Percentiles rank a stretch among this genome's conserved stretches.
These are phyloP conservation scores for Mamestra brassicae DNA, from an alignment of 2,888 invertebrate genomes.

Conservation along the genomic window DNA sequence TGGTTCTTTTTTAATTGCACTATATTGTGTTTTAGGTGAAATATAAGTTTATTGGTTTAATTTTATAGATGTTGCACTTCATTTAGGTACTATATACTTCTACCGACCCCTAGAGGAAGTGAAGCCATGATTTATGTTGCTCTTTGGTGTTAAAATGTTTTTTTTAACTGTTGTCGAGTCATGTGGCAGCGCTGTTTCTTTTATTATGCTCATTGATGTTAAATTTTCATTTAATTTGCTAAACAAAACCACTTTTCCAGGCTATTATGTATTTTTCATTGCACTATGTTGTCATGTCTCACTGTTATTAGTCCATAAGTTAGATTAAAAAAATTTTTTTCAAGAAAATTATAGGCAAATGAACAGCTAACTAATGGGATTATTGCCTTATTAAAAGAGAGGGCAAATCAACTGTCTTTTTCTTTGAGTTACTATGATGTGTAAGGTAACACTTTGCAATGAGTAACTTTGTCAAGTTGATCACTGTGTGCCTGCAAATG, in stretches of 20 bases:
- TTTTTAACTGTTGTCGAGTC: not conserved
- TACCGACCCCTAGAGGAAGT: not conserved
- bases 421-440: too few species aligned
- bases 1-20: slow-evolving; percentile 28
- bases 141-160: not conserved
- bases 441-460: too few species aligned
- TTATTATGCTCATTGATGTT: slow-evolving; percentile 8
- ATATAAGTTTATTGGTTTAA: slow-evolving; percentile 8
- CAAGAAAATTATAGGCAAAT: too few species aligned
- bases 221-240: slow-evolving; percentile 23
- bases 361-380: too few species aligned
- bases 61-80: slow-evolving; percentile 12
- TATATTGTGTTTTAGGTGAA: slow-evolving; percentile 18
- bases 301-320: not conserved
- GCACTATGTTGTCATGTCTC: slow-evolving; percentile 30
- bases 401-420: too few species aligned
- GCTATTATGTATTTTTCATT: slow-evolving; percentile 9
- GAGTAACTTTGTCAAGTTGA: too few species aligned
- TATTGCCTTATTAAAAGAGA: too few species aligned
- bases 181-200: not conserved
- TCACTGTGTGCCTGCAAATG: too few species aligned
- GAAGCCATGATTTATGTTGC: not conserved
- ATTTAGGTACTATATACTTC: not conserved
- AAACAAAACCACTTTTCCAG: slow-evolving; percentile 1
- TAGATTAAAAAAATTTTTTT: not conserved